Base-by-base conservation (phyloP, 2,113 vertebrate species). In the Eulacestoma nigropectus region DNA sequence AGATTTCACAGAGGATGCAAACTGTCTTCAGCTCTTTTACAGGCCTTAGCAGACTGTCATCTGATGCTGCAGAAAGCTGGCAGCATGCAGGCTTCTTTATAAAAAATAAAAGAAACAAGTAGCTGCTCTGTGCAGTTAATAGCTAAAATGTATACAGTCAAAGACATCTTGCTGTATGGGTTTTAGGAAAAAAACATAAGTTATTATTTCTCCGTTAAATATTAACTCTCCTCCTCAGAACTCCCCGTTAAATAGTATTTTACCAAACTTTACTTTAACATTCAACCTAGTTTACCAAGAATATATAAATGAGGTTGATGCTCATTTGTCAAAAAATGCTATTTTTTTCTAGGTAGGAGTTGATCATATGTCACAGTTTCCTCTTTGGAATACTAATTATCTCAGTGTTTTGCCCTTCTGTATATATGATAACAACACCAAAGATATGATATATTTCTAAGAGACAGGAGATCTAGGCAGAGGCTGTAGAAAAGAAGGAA, bases 11-110 rank as follows among this genome's bases (percentile, higher is more conserved):
- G 80, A 76, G 64, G 26, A 49, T 23, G n/a, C n/a, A 79, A 44
- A 79, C 44, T 49, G 16, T 78, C 84, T 79, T 89, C 91, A 82
- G 35, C 53, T 89, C 49, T 75, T 92, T 78, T 47, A 32, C 42
- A 62, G 63, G 53, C 47, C 79, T 95, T 93, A 91, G 57, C 65
- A 91, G 65, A 57, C 70, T 87, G 60, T 95, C 93, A 91, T 82
- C 65, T 79, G 69, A 41, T 65, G 32, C 41, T 94, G 53, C 50
- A 75, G 44, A 84, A 78, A 41, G 53, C 62, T 87, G 59, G 49
- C 16, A 75, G 52, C n/a, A 44, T 1, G 7, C 16, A 69, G 57
- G 3, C 16, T 89, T 4, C 50, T 79, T 74, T 73, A 63, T 39
- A 29, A 84, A 89, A 93, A 78, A 25, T 12, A 37, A 53, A 90